phyloP scores from a whole-genome alignment of 1,140 invertebrate species.

The Drosophila parvula region DNA sequence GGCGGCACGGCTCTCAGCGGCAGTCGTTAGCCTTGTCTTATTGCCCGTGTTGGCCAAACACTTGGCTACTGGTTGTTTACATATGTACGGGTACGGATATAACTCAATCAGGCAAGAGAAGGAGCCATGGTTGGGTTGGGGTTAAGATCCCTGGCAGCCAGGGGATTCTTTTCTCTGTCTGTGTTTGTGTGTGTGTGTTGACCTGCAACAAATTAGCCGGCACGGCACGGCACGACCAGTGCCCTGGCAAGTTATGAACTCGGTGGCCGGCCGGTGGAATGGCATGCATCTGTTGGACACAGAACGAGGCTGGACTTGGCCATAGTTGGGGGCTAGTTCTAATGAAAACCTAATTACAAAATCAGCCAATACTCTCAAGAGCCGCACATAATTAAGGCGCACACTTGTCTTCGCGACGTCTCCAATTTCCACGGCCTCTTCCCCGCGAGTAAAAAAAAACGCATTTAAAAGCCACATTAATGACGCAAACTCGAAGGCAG shows the following conservation, averaged over 20 bases:
- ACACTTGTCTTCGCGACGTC: constrained; percentile 62
- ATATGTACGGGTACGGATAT: constrained; percentile 62
- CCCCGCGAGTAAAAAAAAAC: constrained; percentile 70
- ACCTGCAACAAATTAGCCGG: constrained; percentile 60
- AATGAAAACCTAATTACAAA: constrained; percentile 82
- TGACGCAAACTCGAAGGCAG: constrained; percentile 56
- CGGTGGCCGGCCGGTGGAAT: constrained; percentile 11
- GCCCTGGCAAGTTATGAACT: constrained; percentile 39
- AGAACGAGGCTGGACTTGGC: constrained; percentile 24
- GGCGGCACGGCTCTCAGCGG: constrained; percentile 11
- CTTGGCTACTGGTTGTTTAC: constrained; percentile 81
- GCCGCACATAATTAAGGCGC: constrained; percentile 80
- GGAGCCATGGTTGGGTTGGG: neutral
- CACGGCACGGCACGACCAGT: constrained; percentile 3
- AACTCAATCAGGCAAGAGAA: constrained; percentile 66
- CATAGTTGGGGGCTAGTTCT: constrained; percentile 74
- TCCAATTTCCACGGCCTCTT: constrained; percentile 31
- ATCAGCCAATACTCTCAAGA: constrained; percentile 81
- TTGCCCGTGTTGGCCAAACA: constrained; percentile 42
- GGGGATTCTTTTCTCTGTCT: neutral
- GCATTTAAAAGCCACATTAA: constrained; percentile 82
- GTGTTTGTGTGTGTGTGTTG: constrained; percentile 53
- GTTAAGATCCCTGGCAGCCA: neutral
- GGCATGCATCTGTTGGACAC: constrained; percentile 29
- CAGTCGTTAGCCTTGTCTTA: constrained; percentile 44